Base-by-base conservation (phyloP, 2,888 invertebrate genomes). In the Orthonychiurus folsomi region DNA sequence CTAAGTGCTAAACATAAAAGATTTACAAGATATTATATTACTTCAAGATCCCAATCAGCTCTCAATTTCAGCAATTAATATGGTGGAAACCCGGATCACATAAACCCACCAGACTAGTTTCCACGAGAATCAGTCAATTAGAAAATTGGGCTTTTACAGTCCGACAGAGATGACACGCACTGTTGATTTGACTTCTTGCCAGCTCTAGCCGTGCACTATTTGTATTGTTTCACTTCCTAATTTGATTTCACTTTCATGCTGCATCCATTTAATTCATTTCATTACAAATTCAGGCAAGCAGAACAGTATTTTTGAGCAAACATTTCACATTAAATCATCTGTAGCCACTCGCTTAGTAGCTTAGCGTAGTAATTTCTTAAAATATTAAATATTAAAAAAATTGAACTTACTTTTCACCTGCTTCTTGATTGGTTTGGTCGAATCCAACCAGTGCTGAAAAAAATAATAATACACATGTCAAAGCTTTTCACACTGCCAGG, bases 361-460 rank as follows among this genome's bases (percentile, higher is more conserved):
- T n/a, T n/a, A n/a, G n/a, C n/a, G n/a, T n/a, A n/a, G n/a, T n/a
- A n/a, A n/a, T n/a, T n/a, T n/a, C n/a, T n/a, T n/a, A n/a, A n/a
- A n/a, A n/a, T n/a, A n/a, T n/a, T 9, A 20, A 52, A 21, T 21
- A 23, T 5, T 12, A 52, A 21, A 12, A 52, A 52, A 52, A 52
- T 52, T 20, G 5, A n/a, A 80, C 85, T 83, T 81, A 89, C 89
- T 96, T 85, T 93, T 94, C 18, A 96, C 92, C 84, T 99, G 99
- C 77, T 99, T 99, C 78, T 92, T 95, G 61, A 99, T 89, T 18
- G 91, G 87, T 80, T 99, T 99, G 12, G 94, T 92, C 15, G 96
- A 93, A 81, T 99, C 99, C 71, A 99, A 80, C 99, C 99, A 99
- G 80, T 99, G 97, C 82, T 84, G 76, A 59, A 80, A 78, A 64